phyloP scores from a whole-genome alignment of 2,797 vertebrate genomes.

The Poeciliopsis gracilis region DNA sequence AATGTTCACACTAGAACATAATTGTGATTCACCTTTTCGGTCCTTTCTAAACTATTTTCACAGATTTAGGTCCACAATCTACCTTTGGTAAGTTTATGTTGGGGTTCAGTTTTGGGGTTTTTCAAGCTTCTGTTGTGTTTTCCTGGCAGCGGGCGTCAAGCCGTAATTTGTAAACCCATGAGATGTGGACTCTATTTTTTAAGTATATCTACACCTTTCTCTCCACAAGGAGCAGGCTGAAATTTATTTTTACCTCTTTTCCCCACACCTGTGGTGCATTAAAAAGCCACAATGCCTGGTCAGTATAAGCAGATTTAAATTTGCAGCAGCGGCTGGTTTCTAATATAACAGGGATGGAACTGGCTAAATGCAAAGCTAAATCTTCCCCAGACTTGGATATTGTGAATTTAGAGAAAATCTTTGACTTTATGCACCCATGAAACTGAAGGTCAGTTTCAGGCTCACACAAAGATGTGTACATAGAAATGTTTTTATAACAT shows the following conservation, averaged over 20 bases:
- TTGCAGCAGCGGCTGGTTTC: constrained; percentile 11
- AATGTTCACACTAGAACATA: neutral
- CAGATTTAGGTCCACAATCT: neutral
- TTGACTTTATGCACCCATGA: constrained; percentile 36
- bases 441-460: constrained; percentile 19
- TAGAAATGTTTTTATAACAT: constrained; percentile 19
- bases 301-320: constrained; percentile 21
- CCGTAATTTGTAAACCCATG: neutral
- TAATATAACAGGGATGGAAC: constrained; percentile 23
- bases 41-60: neutral
- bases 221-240: neutral
- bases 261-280: neutral
- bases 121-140: neutral
- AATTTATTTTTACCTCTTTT: neutral
- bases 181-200: neutral
- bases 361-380: constrained; percentile 27
- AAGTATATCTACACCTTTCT: neutral
- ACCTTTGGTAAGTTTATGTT: neutral
- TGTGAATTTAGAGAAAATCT: constrained; percentile 35
- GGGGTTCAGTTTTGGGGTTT: neutral
- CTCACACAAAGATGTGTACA: constrained; percentile 3
- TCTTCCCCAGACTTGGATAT: constrained; percentile 15
- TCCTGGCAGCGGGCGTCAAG: neutral
- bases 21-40: neutral
- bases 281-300: constrained; percentile 11